A percentile compares a stretch with the other conserved stretches of the same genome.
Evolutionary conservation across 2,113 vertebrate genomes (phyloP).

Genomic region (Notothenia rossii): DNA sequence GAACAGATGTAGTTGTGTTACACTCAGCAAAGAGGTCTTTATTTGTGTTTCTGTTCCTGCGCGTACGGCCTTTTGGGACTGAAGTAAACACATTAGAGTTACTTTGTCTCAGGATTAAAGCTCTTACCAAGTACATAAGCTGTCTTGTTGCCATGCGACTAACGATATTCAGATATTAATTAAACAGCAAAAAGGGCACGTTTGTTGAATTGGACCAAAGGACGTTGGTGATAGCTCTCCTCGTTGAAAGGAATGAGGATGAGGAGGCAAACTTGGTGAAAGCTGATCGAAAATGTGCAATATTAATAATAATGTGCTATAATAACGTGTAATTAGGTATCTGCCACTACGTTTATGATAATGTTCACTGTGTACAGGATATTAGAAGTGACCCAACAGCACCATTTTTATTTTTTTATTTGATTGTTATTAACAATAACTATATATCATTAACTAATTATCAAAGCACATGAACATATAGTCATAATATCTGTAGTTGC

Average conservation of each 20-base stretch:
- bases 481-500: too few relatives aligned
- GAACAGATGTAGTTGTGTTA: background rate
- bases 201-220: background rate
- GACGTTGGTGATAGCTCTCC: slow-evolving; percentile 4
- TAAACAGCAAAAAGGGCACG: background rate
- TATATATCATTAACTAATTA: too few relatives aligned
- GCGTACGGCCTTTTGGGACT: background rate
- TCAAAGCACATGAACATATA: too few relatives aligned
- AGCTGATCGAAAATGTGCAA: background rate
- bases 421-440: too few relatives aligned
- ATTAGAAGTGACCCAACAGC: too few relatives aligned
- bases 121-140: slow-evolving; percentile 4
- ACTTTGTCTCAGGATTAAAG: background rate
- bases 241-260: background rate
- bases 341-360: too few relatives aligned
- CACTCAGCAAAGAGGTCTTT: background rate
- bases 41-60: background rate
- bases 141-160: slow-evolving; percentile 20
- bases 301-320: background rate
- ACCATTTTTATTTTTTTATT: too few relatives aligned
- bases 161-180: slow-evolving; percentile 17
- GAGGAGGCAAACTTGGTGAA: background rate
- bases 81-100: background rate
- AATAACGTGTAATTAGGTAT: too few relatives aligned
- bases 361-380: background rate